These are phyloP conservation scores for Caiman crocodilus DNA, from an alignment of 2,797 vertebrate species.

Conservation along the genomic window DNA sequence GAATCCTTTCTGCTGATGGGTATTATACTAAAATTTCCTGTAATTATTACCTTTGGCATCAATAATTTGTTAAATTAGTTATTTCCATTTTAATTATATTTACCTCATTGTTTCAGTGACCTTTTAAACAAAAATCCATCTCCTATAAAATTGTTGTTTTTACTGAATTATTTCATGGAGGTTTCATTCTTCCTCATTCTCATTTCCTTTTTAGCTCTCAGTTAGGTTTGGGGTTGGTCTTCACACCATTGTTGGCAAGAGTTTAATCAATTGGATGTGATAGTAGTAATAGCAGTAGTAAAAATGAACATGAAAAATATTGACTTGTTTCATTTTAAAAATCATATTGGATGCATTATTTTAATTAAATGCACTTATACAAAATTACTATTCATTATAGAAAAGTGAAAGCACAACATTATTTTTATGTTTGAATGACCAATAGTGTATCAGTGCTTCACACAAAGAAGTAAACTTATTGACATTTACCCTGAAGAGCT, in stretches of 20 bases:
- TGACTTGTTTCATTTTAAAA: background rate
- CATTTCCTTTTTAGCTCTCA: conserved; percentile 3
- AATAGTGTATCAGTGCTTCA: background rate
- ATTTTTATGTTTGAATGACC: background rate
- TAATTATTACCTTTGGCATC: conserved; percentile 73
- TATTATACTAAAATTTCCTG: conserved; percentile 64
- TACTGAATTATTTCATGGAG: conserved; percentile 43
- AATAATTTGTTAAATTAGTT: conserved; percentile 73
- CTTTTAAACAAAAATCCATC: conserved; percentile 71
- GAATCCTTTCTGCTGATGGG: conserved; percentile 61
- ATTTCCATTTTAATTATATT: conserved; percentile 69
- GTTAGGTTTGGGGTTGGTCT: background rate
- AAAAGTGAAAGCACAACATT: background rate
- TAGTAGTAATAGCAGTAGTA: background rate
- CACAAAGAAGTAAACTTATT: background rate
- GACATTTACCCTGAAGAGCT: background rate
- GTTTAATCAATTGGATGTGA: background rate
- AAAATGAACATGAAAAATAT: background rate
- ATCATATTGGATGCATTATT: background rate
- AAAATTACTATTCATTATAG: background rate
- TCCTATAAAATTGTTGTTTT: conserved; percentile 51
- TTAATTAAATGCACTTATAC: background rate
- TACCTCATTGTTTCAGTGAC: conserved; percentile 66
- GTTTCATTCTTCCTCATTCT: conserved; percentile 8
- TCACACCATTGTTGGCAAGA: too few species aligned